A percentile compares a stretch with the other conserved stretches of the same genome.
These are phyloP conservation scores for Rhyacophila brunnea DNA, from an alignment of 1,140 invertebrate species.

Conservation along the genomic window DNA sequence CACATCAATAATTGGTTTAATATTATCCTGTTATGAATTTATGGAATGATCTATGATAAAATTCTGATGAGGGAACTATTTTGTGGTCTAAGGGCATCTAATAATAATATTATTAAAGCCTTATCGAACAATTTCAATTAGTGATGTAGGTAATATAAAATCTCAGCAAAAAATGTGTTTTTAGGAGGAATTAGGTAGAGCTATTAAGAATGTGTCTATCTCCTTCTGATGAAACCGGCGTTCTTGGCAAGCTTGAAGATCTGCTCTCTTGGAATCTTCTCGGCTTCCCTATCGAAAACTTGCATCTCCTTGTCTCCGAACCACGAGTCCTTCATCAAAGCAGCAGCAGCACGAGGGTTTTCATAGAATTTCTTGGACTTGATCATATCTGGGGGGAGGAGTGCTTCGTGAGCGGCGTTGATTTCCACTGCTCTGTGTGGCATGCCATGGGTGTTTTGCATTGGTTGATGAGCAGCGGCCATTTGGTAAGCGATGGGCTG, in stretches of 20 bases:
- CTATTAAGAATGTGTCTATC: background rate
- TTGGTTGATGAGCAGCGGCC: slow-evolving; percentile 1
- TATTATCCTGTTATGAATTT: too few species aligned
- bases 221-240: slow-evolving; percentile 57
- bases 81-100: too few species aligned
- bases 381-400: slow-evolving; percentile 54
- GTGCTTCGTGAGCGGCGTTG: slow-evolving; percentile 48
- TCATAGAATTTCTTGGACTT: slow-evolving; percentile 72
- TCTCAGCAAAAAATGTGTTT: too few species aligned
- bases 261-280: slow-evolving; percentile 72
- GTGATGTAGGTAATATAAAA: too few species aligned
- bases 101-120: too few species aligned
- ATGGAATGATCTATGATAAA: too few species aligned
- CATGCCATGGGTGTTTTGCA: slow-evolving; percentile 32
- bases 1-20: too few species aligned
- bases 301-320: slow-evolving; percentile 70
- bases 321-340: slow-evolving; percentile 73
- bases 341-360: slow-evolving; percentile 68
- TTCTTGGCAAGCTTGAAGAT: slow-evolving; percentile 72
- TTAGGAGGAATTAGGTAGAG: too few species aligned
- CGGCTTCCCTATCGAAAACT: slow-evolving; percentile 71
- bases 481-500: slow-evolving; percentile 30
- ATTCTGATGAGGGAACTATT: too few species aligned
- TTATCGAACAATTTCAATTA: too few species aligned
- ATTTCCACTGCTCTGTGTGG: slow-evolving; percentile 49